Evolutionary conservation across 2,797 vertebrate genomes (phyloP).

Genomic region (Ammospiza maritima): DNA sequence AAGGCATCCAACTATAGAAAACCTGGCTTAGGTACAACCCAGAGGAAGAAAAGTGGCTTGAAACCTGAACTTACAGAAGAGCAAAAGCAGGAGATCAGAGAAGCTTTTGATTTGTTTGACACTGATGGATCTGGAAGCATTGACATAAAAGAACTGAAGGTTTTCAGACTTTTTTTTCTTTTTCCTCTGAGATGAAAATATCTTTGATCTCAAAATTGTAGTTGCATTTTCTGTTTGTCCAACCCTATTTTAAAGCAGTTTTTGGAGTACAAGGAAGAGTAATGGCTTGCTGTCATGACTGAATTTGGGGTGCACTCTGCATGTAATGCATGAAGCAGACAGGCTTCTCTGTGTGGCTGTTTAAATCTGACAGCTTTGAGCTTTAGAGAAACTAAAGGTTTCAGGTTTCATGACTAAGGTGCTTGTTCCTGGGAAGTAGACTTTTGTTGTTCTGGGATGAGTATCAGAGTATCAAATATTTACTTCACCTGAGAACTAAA

Average conservation of each 20-base stretch:
- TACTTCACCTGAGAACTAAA: background rate
- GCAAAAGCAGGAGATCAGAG: slow-evolving; percentile 92
- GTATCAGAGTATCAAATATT: background rate
- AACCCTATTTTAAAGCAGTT: background rate
- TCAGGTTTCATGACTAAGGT: background rate
- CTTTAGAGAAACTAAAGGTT: background rate
- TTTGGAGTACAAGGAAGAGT: background rate
- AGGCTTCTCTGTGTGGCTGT: background rate
- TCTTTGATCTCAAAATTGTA: background rate
- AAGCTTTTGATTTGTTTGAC: slow-evolving; percentile 95
- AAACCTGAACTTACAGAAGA: slow-evolving; percentile 89
- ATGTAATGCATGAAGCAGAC: background rate
- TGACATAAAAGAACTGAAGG: slow-evolving; percentile 94
- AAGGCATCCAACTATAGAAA: slow-evolving; percentile 85
- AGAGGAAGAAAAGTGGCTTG: slow-evolving; percentile 80
- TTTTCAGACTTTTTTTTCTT: slow-evolving; percentile 44
- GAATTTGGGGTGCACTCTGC: background rate
- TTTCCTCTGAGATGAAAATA: background rate
- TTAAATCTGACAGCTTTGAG: background rate
- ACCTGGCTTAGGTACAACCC: slow-evolving; percentile 66
- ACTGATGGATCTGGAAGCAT: slow-evolving; percentile 90
- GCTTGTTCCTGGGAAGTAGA: background rate
- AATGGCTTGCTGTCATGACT: background rate
- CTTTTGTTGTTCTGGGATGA: background rate
- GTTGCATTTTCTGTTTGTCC: background rate